Conservation (phyloP, 2,888 invertebrate genomes). For the Pristionchus mayeri region DNA sequence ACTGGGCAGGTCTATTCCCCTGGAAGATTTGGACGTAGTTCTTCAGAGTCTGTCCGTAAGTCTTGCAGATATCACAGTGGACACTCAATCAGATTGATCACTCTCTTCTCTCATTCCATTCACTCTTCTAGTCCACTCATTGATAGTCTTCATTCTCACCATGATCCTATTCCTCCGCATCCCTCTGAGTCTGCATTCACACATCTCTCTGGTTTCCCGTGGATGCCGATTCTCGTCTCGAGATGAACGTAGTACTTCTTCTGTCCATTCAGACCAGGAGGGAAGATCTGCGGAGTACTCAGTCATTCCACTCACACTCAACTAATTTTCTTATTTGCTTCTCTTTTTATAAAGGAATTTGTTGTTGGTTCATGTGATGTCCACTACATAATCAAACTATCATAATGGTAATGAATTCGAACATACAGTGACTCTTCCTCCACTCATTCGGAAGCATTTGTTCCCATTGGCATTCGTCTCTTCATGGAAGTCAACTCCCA, state of each 20-base stretch:
- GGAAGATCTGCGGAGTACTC: slow-evolving; percentile 54
- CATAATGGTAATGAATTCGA: not conserved
- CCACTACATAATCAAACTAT: not conserved
- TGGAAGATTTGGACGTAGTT: slow-evolving; percentile 76
- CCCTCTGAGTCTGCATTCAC: slow-evolving; percentile 74
- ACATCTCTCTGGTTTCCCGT: slow-evolving; percentile 75
- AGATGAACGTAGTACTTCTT: slow-evolving; percentile 75
- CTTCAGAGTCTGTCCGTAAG: slow-evolving; percentile 70
- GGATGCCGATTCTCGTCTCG: slow-evolving; percentile 75
- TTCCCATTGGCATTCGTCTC: slow-evolving; percentile 62
- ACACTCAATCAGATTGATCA: slow-evolving; percentile 53
- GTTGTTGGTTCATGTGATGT: not conserved
- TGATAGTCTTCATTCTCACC: slow-evolving; percentile 54
- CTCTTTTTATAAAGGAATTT: too few relatives aligned
- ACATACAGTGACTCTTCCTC: slow-evolving; percentile 73
- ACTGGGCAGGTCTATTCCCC: slow-evolving; percentile 72
- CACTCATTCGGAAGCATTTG: slow-evolving; percentile 75
- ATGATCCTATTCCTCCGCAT: slow-evolving; percentile 75
- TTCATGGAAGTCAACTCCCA: slow-evolving; percentile 66
- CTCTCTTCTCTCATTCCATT: not conserved
- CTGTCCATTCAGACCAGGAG: slow-evolving; percentile 68
- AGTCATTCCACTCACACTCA: too few relatives aligned
- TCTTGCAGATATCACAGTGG: slow-evolving; percentile 75
- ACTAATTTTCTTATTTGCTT: too few relatives aligned
- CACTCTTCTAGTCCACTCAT: not conserved